These are phyloP conservation scores for Hedya salicella DNA, from an alignment of 2,888 invertebrate species.

Conservation along the genomic window DNA sequence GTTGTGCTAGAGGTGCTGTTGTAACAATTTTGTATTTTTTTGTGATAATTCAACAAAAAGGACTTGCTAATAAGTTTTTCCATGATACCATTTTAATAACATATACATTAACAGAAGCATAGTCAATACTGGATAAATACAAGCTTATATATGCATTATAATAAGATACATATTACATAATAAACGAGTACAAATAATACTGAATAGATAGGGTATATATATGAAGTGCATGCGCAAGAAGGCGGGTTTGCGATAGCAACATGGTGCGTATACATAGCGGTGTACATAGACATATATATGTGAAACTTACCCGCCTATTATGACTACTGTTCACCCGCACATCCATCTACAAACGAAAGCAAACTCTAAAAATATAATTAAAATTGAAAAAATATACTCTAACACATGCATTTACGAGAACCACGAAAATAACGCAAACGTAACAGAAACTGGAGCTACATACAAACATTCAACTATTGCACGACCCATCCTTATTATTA, in stretches of 20 bases:
- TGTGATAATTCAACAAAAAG: too few relatives aligned
- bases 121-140: background rate
- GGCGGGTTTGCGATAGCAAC: slow-evolving; percentile 42
- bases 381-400: slow-evolving; percentile 58
- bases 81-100: too few relatives aligned
- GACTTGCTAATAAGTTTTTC: too few relatives aligned
- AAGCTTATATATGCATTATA: background rate
- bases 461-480: too few relatives aligned
- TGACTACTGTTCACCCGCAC: slow-evolving; percentile 85
- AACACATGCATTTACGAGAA: slow-evolving; percentile 50
- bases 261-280: slow-evolving; percentile 29
- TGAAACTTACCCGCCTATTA: slow-evolving; percentile 84
- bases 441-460: too few relatives aligned
- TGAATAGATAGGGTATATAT: slow-evolving; percentile 51
- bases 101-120: too few relatives aligned
- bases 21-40: too few relatives aligned
- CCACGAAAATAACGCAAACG: slow-evolving; percentile 14
- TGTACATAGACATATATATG: slow-evolving; percentile 58
- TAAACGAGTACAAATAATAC: slow-evolving; percentile 34
- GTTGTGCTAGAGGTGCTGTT: too few relatives aligned
- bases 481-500: too few relatives aligned
- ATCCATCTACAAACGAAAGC: slow-evolving; percentile 85
- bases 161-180: slow-evolving; percentile 5
- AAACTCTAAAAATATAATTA: slow-evolving; percentile 75
- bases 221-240: slow-evolving; percentile 40